These are phyloP conservation scores for Chydorus sphaericus DNA, from an alignment of 2,888 invertebrate species.

Conservation along the genomic window DNA sequence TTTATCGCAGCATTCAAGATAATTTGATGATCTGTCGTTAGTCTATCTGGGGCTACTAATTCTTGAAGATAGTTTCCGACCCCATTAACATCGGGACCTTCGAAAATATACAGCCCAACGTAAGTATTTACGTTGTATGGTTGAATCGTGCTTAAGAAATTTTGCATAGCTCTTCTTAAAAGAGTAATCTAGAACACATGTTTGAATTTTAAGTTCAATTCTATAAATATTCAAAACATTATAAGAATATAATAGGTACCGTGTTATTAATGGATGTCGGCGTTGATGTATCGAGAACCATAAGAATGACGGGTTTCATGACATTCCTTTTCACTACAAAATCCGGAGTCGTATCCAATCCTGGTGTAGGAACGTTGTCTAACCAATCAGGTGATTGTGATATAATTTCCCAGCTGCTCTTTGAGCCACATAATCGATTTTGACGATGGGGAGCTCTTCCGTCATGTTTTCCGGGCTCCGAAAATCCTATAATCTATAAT, in stretches of 20 bases:
- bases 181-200: not conserved
- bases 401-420: not conserved
- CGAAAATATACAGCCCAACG: not conserved
- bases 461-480: not conserved
- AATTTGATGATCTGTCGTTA: no score
- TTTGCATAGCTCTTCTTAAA: no score
- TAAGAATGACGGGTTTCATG: not conserved
- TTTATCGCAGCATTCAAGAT: no score
- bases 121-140: not conserved
- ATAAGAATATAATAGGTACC: not conserved
- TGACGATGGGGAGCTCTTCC: not conserved
- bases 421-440: not conserved
- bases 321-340: not conserved
- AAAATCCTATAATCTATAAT: not conserved
- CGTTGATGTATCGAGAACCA: not conserved
- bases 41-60: not conserved
- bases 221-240: not conserved
- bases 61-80: not conserved
- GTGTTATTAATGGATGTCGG: not conserved
- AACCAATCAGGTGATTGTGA: not conserved
- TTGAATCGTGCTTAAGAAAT: not conserved
- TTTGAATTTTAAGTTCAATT: not conserved
- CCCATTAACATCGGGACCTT: not conserved
- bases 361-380: not conserved
- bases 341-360: not conserved